phyloP scores from a whole-genome alignment of 2,888 invertebrate species.

The Cephus rjabovi region DNA sequence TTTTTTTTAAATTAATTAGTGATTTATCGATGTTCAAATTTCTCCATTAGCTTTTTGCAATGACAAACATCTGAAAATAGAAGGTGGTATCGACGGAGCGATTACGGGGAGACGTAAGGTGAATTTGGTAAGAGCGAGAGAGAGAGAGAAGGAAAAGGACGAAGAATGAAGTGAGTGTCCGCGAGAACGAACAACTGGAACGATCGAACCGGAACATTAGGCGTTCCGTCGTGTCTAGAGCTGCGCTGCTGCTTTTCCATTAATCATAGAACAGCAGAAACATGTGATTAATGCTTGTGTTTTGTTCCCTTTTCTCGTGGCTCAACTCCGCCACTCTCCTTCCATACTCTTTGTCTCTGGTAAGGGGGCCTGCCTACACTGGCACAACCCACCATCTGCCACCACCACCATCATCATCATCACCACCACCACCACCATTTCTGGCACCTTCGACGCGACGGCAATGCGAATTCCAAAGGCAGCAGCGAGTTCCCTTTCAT shows the following conservation, averaged over 20 bases:
- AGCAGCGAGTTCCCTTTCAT: conserved; percentile 13
- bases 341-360: conserved; percentile 7
- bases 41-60: not conserved
- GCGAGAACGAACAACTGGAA: conserved; percentile 36
- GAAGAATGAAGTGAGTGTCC: conserved; percentile 19
- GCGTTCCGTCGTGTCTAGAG: conserved; percentile 17
- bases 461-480: not conserved
- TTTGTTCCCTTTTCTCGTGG: conserved; percentile 19
- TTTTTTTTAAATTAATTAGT: not conserved
- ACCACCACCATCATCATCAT: not conserved
- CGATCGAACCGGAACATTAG: conserved; percentile 48
- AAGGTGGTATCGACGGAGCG: not conserved
- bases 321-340: conserved; percentile 18
- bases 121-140: not conserved
- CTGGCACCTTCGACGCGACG: not conserved
- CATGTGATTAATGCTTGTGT: conserved; percentile 50
- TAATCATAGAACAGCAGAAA: conserved; percentile 52
- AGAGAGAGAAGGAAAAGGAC: conserved; percentile 7
- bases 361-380: not conserved
- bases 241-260: conserved; percentile 29
- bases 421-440: not conserved
- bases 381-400: not conserved
- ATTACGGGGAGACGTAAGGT: not conserved
- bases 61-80: not conserved
- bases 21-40: not conserved